A percentile compares a stretch with the other conserved stretches of the same genome.
These are phyloP conservation scores for Babyrousa celebensis DNA, from an alignment of 2,797 vertebrate species.

Conservation along the genomic window DNA sequence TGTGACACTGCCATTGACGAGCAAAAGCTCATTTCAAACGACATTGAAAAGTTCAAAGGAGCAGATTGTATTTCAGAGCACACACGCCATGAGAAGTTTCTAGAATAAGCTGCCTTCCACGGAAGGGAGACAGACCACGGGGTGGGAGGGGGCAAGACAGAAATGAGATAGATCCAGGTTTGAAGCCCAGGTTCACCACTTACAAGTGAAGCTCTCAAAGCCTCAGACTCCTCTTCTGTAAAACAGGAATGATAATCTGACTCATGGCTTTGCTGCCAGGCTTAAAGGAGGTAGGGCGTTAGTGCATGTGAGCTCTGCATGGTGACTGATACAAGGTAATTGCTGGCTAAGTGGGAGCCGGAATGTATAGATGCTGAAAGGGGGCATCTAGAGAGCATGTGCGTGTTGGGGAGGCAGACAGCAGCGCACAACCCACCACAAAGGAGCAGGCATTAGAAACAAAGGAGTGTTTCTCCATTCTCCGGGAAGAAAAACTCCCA, in stretches of 20 bases:
- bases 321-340: not conserved
- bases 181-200: slow-evolving; percentile 9
- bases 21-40: slow-evolving; percentile 63
- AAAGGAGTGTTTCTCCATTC: not conserved
- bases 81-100: not conserved
- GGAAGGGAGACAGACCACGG: not conserved
- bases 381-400: not conserved
- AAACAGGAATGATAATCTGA: slow-evolving; percentile 13
- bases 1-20: not conserved
- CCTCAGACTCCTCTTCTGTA: not conserved
- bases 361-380: not conserved
- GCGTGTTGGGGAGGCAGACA: not conserved
- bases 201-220: not conserved
- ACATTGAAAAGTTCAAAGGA: not conserved
- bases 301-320: not conserved
- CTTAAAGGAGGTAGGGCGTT: not conserved
- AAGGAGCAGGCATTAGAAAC: not conserved
- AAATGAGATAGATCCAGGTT: not conserved
- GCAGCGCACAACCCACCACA: not conserved
- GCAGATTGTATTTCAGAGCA: not conserved
- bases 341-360: not conserved
- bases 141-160: not conserved
- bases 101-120: not conserved
- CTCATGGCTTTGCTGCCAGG: not conserved
- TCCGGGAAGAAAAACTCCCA: not conserved